Conservation (phyloP, 2,797 vertebrate genomes). For the Geotrypetes seraphini region DNA sequence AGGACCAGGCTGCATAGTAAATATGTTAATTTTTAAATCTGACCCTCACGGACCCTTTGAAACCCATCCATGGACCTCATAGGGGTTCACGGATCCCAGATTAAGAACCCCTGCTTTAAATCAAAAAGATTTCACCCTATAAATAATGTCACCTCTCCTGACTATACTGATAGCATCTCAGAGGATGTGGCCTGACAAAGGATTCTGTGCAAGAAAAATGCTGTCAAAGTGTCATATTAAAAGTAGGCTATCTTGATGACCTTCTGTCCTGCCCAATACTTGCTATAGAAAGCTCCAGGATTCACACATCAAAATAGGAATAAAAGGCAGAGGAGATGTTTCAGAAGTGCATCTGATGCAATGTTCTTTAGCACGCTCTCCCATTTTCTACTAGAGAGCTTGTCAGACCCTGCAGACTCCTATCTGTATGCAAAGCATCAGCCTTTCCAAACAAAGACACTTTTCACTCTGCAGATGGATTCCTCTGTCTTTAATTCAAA, state of each 20-base stretch:
- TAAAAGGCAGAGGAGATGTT: too few species aligned
- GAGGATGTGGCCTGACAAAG: constrained; percentile 21
- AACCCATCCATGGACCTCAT: too few species aligned
- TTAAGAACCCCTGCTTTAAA: too few species aligned
- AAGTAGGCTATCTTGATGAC: constrained; percentile 24
- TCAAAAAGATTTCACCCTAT: too few species aligned
- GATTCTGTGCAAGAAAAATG: constrained; percentile 10
- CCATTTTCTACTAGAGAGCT: too few species aligned
- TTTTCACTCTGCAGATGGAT: not conserved
- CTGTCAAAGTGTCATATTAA: constrained; percentile 4
- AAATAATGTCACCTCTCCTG: constrained; percentile 11
- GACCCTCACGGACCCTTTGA: too few species aligned
- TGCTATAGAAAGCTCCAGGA: not conserved
- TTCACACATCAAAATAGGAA: constrained; percentile 18
- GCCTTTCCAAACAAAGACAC: not conserved
- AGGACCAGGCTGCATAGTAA: too few species aligned
- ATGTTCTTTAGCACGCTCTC: too few species aligned
- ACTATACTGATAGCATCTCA: constrained; percentile 17
- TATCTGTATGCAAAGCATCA: not conserved
- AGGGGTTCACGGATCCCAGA: too few species aligned
- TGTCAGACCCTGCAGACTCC: not conserved
- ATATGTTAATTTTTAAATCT: too few species aligned
- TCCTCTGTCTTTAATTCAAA: constrained; percentile 4
- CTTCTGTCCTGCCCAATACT: constrained; percentile 14
- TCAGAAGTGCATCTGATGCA: too few species aligned